A percentile compares a stretch with the other conserved stretches of the same genome.
These are phyloP conservation scores for Lithobates sylvaticus DNA, from an alignment of 2,797 vertebrate genomes.

Conservation along the genomic window DNA sequence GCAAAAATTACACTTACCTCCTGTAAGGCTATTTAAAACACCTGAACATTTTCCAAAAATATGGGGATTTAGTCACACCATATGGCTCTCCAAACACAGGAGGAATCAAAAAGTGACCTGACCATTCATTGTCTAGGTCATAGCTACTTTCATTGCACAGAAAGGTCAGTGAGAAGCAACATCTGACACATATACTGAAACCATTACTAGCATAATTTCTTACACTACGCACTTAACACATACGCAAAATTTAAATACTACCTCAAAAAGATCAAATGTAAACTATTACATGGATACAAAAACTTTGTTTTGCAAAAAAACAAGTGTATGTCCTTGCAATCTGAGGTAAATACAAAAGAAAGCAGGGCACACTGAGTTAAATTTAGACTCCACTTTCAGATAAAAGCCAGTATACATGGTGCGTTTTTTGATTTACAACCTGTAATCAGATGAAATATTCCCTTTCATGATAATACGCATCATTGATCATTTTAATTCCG, in stretches of 20 bases:
- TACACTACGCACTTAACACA: not conserved
- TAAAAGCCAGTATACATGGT: constrained; percentile 39
- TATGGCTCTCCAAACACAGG: too few species aligned
- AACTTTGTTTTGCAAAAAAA: not conserved
- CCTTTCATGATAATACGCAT: constrained; percentile 51
- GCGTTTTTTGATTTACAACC: constrained; percentile 45
- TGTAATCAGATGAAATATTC: constrained; percentile 51
- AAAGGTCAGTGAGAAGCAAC: too few species aligned
- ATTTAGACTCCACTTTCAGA: constrained; percentile 27
- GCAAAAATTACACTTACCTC: too few species aligned
- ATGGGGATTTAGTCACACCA: too few species aligned
- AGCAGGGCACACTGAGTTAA: constrained; percentile 10
- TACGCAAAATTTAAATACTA: not conserved
- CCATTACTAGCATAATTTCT: not conserved
- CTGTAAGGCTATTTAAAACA: too few species aligned
- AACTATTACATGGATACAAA: not conserved
- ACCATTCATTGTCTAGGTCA: too few species aligned
- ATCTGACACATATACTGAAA: not conserved
- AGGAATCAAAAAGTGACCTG: too few species aligned
- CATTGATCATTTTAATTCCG: constrained; percentile 48
- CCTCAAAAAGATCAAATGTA: not conserved
- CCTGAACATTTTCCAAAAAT: too few species aligned
- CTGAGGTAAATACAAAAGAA: constrained; percentile 6
- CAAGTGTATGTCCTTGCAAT: constrained; percentile 26
- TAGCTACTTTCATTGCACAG: too few species aligned